phyloP scores from a whole-genome alignment of 2,797 vertebrate genomes.

The Mus caroli region DNA sequence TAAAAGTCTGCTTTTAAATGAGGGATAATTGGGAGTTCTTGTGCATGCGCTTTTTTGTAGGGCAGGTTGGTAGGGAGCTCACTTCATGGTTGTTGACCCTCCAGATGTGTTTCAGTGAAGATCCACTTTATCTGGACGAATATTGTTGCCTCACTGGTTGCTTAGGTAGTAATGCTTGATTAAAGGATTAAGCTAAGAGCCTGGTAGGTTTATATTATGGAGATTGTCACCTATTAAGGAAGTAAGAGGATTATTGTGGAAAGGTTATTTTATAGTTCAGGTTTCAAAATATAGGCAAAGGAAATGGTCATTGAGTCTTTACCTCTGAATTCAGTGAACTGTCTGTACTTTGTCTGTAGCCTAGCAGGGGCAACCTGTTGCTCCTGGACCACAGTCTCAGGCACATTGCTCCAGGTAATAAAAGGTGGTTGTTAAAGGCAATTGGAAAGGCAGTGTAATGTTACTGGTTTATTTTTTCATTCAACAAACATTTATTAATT shows the following conservation, averaged over 20 bases:
- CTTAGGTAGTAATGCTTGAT: background rate
- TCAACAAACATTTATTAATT: slow-evolving; percentile 53
- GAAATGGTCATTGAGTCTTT: slow-evolving; percentile 42
- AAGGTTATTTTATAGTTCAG: slow-evolving; percentile 58
- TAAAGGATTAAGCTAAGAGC: slow-evolving; percentile 26
- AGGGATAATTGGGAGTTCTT: background rate
- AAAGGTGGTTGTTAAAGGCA: slow-evolving; percentile 43
- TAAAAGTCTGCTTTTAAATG: slow-evolving; percentile 41
- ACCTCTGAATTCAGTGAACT: slow-evolving; percentile 24
- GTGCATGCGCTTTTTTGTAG: background rate
- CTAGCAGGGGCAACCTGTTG: slow-evolving; percentile 1
- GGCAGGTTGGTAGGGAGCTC: background rate
- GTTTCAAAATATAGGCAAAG: slow-evolving; percentile 63
- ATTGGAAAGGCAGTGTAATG: background rate
- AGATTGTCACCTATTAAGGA: slow-evolving; percentile 40
- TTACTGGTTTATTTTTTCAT: slow-evolving; percentile 26
- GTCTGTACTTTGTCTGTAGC: background rate
- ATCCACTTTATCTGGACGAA: slow-evolving; percentile 33
- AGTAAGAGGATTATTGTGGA: slow-evolving; percentile 48
- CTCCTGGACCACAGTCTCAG: slow-evolving; percentile 30
- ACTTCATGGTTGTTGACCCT: slow-evolving; percentile 29
- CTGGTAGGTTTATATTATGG: slow-evolving; percentile 43
- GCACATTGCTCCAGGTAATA: slow-evolving; percentile 30
- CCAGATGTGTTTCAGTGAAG: slow-evolving; percentile 23
- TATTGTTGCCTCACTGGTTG: slow-evolving; percentile 10